Base-by-base conservation (phyloP, 2,888 invertebrate genomes). In the Adela reaumurella region DNA sequence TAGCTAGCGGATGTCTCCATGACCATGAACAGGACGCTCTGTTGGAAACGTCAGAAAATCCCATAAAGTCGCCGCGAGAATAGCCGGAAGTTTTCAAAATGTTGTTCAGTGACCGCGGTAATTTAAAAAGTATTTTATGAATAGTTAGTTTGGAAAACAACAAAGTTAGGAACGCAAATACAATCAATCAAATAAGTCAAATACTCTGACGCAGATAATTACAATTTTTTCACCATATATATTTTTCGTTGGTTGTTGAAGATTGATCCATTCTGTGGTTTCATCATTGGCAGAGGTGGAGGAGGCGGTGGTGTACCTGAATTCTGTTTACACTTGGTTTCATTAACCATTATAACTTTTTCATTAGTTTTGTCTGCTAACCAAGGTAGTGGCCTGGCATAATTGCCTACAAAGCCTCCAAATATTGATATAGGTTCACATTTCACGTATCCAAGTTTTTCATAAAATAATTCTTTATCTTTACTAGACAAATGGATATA, bases 381-480 rank as follows among this genome's bases (percentile, higher is more conserved):
- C 24, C 14, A 14, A 14, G 35, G 35, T 35, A 3, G 8, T 14
- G 35, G 14, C 14, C 6, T 11, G 3, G 8, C 24, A 35, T 35
- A 35, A 48, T 19, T 49, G 42, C 50, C 46, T 45, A 51, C 52
- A 54, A 62, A 62, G 52, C 62, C 64, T 11, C 88, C 89, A 62
- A 86, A 89, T 61, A 89, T 85, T 52, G 86, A 84, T 18, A 90
- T 69, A 2, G 89, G 89, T 47, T 81, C 80, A 62, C 90, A 90
- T 57, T 81, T 68, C 51, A 66, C 70, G 59, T 90, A 91, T 46
- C 89, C 90, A 59, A 91, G 81, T 67, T 89, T 88, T 47, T 77
- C 68, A 62, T 91, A 91, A 68, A 91, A 90, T 43, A 79, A 73
- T 61, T 89, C 89, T 64, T 90, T 89, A 19, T 88, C 90, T 60